Base-by-base conservation (phyloP, 2,797 vertebrate genomes). In the Brachyalestes nurse region DNA sequence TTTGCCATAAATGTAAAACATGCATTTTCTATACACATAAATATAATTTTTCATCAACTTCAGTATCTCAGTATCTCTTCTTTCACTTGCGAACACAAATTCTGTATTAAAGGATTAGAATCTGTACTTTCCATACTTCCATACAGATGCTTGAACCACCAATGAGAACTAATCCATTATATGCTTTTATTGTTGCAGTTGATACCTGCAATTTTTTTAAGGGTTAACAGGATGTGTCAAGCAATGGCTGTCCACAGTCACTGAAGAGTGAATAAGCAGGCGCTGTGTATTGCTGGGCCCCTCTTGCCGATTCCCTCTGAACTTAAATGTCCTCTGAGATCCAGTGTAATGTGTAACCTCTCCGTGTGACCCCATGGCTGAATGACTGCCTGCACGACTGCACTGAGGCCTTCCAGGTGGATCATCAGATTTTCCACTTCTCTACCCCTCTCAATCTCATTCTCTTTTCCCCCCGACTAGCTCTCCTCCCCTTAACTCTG, bases 381-480 rank as follows among this genome's bases (percentile, higher is more conserved):
- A 82, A 77, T 78, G 72, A 77, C 51, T 70, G 65, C 72, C 40
- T 72, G 12, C 77, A 72, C 51, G 34, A 51, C 23, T 47, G 70
- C 71, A 55, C 45, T 19, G 72, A 78, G 62, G 70, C 57, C 70
- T 82, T 81, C 74, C 73, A 84, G 55, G 79, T 75, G 62, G 71
- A 76, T 77, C 66, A 79, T 85, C 69, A 83, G 57, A 85, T 85
- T 83, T 79, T 87, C 83, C 83, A 82, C 81, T 73, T 82, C 78
- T 86, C 60, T 74, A 65, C 78, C 75, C 21, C 64, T 57, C 78
- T 73, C 72, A 77, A 75, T 77, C 65, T 79, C 64, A 40, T 49
- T 72, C 49, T 70, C 40, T 85, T 84, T 82, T 62, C 66, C 75
- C 79, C 75, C 57, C 70, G 0, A 45, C 77, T 72, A 76, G 78